Percentiles rank a stretch among this genome's conserved stretches.
Evolutionary conservation across 2,113 vertebrate genomes (phyloP).

Genomic region (Gobio gobio): DNA sequence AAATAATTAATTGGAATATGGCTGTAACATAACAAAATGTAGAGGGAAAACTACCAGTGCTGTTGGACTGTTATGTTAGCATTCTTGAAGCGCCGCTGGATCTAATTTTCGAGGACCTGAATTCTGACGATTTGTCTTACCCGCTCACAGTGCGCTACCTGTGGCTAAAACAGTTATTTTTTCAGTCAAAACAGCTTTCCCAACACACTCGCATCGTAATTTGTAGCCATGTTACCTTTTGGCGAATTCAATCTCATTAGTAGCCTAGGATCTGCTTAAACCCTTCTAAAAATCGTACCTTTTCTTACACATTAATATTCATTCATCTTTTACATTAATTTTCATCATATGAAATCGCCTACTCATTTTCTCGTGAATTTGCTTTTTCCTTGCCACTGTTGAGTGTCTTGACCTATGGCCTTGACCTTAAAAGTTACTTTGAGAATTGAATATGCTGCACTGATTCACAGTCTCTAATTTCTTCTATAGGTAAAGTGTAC

Average conservation of each 20-base stretch:
- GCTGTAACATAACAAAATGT: too few relatives aligned
- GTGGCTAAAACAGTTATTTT: too few relatives aligned
- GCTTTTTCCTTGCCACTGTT: not conserved
- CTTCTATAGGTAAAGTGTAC: constrained; percentile 84
- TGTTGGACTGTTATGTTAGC: too few relatives aligned
- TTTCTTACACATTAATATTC: not conserved
- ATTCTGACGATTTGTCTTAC: too few relatives aligned
- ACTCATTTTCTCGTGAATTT: not conserved
- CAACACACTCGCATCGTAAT: not conserved
- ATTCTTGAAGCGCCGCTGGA: too few relatives aligned
- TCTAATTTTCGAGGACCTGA: too few relatives aligned
- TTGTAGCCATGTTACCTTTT: too few relatives aligned
- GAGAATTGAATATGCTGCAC: not conserved
- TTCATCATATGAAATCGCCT: not conserved
- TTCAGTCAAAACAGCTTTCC: not conserved
- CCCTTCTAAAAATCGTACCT: not conserved
- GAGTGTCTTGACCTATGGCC: not conserved
- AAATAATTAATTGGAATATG: too few relatives aligned
- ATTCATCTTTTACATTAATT: not conserved
- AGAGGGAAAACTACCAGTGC: too few relatives aligned
- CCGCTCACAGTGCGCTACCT: too few relatives aligned
- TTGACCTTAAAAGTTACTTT: not conserved
- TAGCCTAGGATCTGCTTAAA: too few relatives aligned
- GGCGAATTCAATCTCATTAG: too few relatives aligned
- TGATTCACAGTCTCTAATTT: not conserved